phyloP scores from a whole-genome alignment of 2,888 invertebrate genomes.

The Campoplex nolae region DNA sequence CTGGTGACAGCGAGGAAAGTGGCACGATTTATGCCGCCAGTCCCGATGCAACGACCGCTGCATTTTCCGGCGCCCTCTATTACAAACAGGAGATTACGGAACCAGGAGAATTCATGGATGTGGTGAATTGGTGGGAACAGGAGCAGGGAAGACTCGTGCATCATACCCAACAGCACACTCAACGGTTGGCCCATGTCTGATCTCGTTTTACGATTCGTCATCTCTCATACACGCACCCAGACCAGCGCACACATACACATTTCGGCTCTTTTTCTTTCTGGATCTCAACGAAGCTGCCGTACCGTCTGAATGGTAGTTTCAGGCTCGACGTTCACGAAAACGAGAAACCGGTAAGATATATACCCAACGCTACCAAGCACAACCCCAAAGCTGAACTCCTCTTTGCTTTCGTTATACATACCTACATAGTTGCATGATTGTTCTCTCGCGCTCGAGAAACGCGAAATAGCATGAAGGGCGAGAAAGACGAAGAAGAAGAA shows the following conservation, averaged over 20 bases:
- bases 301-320: constrained; percentile 12
- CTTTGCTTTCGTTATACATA: background rate
- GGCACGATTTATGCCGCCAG: constrained; percentile 79
- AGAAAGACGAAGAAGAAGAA: background rate
- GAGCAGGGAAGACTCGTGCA: constrained; percentile 82
- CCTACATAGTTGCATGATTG: constrained; percentile 33
- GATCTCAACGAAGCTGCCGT: constrained; percentile 22
- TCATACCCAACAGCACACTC: constrained; percentile 79
- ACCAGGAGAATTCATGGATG: constrained; percentile 82
- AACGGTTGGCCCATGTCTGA: constrained; percentile 83
- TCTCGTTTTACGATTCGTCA: constrained; percentile 63
- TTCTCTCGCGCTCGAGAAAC: constrained; percentile 17
- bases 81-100: constrained; percentile 82
- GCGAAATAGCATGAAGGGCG: constrained; percentile 8
- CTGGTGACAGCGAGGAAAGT: constrained; percentile 80
- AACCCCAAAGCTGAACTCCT: constrained; percentile 6
- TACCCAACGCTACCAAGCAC: constrained; percentile 15
- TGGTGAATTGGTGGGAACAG: constrained; percentile 84
- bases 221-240: constrained; percentile 9
- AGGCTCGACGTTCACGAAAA: constrained; percentile 42
- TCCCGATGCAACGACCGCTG: constrained; percentile 72
- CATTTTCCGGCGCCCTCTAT: constrained; percentile 81
- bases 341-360: constrained; percentile 62
- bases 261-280: constrained; percentile 7
- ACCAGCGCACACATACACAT: constrained; percentile 2